Evolutionary conservation across 2,113 vertebrate genomes (phyloP), one percentile per base, ranked within the genome.

Genomic region (Rhinopomastus cyanomelas): DNA sequence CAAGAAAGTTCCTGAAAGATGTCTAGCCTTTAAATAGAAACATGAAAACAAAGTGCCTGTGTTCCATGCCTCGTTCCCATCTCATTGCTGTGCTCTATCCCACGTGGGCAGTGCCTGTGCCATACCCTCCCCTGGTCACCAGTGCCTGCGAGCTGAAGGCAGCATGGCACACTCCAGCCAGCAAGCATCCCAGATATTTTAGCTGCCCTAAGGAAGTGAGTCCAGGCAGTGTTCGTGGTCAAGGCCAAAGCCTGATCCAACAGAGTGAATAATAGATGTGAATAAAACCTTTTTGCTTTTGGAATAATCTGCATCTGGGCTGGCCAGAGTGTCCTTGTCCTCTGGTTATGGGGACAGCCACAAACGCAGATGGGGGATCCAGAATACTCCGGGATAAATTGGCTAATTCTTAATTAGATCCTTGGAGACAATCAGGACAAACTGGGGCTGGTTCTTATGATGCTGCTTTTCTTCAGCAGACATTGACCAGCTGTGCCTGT

Each of bases 11-110:
- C 34, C 88, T 51, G 69, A 27, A 71, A 36, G 55, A 16, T 51
- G 44, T 61, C 22, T 64, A 57, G 32, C 27, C 55, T 93, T 67
- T 48, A 61, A 72, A 49, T 27, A 74, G 88, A 74, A 88, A 62
- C 68, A 69, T 2, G 6, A 13, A 46, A 72, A n/a, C 18, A 10
- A 46, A 60, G 9, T 1, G 0, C 4, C 1, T 0, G 0, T 49
- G 30, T 46, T 34, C 79, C 66, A 32, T 36, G 29, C 12, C 36
- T 22, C 55, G 1, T 29, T 36, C 49, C 34, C 7, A 75, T 32
- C 29, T 66, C 2, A 1, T 17, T 46, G 59, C 5, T 1, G 49
- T 15, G 37, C 74, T 68, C 37, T 5, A 5, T 73, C 30, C 51
- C 5, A 1, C 77, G 49, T 0, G 0, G 57, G 9, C 42, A n/a